Conservation (phyloP, 1,140 invertebrate species). For the Mya arenaria region DNA sequence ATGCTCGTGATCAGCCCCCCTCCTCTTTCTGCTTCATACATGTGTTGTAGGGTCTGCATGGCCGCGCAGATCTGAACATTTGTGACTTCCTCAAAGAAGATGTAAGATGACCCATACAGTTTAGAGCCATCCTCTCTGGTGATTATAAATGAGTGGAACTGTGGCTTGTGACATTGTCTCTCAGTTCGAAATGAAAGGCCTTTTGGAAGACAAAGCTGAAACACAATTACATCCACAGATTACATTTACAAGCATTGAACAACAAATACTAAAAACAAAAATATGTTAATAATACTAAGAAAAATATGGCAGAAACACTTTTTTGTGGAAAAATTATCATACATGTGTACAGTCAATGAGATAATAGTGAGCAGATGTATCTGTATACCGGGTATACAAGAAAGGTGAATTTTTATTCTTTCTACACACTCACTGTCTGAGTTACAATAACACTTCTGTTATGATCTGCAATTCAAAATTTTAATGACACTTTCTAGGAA, state of each 20-base stretch:
- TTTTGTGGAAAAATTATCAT: neutral
- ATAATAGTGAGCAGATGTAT: no score
- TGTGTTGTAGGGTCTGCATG: constrained; percentile 96
- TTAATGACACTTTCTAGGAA: no score
- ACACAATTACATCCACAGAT: constrained; percentile 43
- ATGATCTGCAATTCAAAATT: no score
- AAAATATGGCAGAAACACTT: neutral
- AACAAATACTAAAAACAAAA: neutral
- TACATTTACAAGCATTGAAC: neutral
- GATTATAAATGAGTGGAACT: constrained; percentile 98
- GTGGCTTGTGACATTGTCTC: constrained; percentile 93
- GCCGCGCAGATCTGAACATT: constrained; percentile 95
- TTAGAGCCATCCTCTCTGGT: constrained; percentile 97
- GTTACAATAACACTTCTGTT: no score
- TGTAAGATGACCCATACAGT: constrained; percentile 95
- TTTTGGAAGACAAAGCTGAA: constrained; percentile 94
- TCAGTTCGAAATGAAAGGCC: constrained; percentile 97
- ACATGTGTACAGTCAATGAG: no score
- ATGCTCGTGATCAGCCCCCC: constrained; percentile 30
- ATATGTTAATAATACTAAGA: neutral
- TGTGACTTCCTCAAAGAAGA: constrained; percentile 97
- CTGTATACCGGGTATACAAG: no score
- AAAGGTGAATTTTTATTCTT: no score
- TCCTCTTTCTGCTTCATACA: constrained; percentile 94
- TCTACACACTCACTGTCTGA: no score